Conservation (phyloP, 2,888 invertebrate species). For the Luffia ferchaultella region DNA sequence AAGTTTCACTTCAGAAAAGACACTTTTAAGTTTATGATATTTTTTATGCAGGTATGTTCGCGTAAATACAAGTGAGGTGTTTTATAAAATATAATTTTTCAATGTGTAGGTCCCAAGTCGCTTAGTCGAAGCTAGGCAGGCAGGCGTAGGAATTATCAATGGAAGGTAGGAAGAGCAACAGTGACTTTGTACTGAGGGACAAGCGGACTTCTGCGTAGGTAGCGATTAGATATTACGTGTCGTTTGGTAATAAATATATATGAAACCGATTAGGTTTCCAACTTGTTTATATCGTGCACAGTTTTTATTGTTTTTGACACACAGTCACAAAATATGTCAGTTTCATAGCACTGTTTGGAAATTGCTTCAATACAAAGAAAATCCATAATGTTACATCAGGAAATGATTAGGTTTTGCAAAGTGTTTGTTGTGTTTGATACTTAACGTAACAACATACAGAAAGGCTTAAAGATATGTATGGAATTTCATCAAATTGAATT, state of each 20-base stretch:
- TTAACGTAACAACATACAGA: no score
- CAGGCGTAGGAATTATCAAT: constrained; percentile 39
- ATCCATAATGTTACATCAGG: no score
- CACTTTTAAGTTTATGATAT: no score
- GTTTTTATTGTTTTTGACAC: neutral
- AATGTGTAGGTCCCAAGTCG: constrained; percentile 61
- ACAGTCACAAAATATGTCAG: neutral
- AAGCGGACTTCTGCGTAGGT: constrained; percentile 37
- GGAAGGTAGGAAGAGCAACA: constrained; percentile 45
- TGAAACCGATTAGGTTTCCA: neutral
- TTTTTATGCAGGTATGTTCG: no score
- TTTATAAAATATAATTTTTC: constrained; percentile 29
- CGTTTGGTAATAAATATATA: neutral
- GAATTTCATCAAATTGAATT: no score
- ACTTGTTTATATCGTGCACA: neutral
- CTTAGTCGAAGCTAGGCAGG: constrained; percentile 62
- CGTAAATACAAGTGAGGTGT: neutral
- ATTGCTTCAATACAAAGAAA: no score
- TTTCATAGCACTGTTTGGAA: neutral
- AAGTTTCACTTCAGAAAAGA: no score
- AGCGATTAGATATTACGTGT: constrained; percentile 14
- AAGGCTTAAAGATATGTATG: no score
- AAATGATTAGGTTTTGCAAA: no score
- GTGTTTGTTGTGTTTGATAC: no score
- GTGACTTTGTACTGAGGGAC: constrained; percentile 50